Conservation (phyloP, 2,888 invertebrate genomes). For the Litoditis marina region DNA sequence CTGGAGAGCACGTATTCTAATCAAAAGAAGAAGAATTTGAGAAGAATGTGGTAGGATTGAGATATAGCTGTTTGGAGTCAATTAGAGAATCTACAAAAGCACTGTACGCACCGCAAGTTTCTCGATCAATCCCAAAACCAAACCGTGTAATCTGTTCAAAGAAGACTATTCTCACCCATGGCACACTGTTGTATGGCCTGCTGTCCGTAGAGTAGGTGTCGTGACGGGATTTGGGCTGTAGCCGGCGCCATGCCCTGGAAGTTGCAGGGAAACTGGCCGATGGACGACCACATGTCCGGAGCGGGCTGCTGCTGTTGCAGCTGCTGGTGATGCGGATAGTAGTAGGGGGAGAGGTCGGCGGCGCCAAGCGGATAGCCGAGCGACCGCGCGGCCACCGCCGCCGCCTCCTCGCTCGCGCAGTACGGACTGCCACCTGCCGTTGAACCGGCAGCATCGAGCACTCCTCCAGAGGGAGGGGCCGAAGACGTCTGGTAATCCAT, state of each 20-base stretch:
- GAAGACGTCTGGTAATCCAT: constrained; percentile 24
- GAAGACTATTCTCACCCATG: too few relatives aligned
- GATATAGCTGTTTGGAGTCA: too few relatives aligned
- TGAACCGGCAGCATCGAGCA: background rate
- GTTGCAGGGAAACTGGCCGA: constrained; percentile 10
- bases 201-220: constrained; percentile 4
- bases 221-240: background rate
- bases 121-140: too few relatives aligned
- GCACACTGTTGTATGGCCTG: background rate
- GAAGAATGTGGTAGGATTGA: background rate
- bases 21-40: too few relatives aligned
- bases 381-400: constrained; percentile 9
- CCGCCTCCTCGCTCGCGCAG: constrained; percentile 13
- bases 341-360: constrained; percentile 10
- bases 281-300: constrained; percentile 12
- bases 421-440: constrained; percentile 3
- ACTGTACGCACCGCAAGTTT: too few relatives aligned
- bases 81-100: background rate
- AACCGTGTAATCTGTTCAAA: too few relatives aligned
- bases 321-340: constrained; percentile 9
- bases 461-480: constrained; percentile 15
- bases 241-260: constrained; percentile 8
- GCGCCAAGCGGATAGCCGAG: constrained; percentile 14
- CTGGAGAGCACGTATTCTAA: too few relatives aligned
- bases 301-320: background rate